Evolutionary conservation across 2,888 invertebrate genomes (phyloP).

Genomic region (Gonocerus acuteangulatus): DNA sequence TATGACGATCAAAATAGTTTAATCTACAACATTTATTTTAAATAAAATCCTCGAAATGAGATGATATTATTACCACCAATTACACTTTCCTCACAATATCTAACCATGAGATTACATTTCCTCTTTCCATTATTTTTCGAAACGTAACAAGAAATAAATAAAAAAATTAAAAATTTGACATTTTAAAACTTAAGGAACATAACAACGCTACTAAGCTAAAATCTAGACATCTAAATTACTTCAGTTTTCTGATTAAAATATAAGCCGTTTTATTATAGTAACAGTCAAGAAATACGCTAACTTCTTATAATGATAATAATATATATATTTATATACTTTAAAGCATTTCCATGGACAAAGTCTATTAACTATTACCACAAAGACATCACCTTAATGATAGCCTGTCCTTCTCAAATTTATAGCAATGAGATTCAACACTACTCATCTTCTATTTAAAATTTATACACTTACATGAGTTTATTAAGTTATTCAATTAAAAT

Average conservation of each 20-base stretch:
- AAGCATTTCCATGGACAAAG: slow-evolving; percentile 25
- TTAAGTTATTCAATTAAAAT: not conserved
- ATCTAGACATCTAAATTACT: slow-evolving; percentile 17
- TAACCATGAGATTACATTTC: not conserved
- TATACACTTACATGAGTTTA: slow-evolving; percentile 14
- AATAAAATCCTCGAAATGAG: too few species aligned
- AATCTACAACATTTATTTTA: too few species aligned
- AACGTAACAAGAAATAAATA: slow-evolving; percentile 15
- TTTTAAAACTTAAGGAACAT: slow-evolving; percentile 29
- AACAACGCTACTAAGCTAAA: slow-evolving; percentile 28
- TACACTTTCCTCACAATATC: not conserved
- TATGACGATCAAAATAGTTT: not conserved
- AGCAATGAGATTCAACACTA: slow-evolving; percentile 22
- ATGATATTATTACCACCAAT: not conserved
- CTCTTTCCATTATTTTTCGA: not conserved
- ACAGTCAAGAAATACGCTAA: slow-evolving; percentile 27
- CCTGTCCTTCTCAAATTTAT: not conserved
- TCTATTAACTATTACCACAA: slow-evolving; percentile 18
- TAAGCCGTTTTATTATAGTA: slow-evolving; percentile 19
- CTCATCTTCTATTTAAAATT: slow-evolving; percentile 21
- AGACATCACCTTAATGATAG: slow-evolving; percentile 3
- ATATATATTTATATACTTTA: slow-evolving; percentile 1
- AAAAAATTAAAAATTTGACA: slow-evolving; percentile 16
- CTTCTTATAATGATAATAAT: slow-evolving; percentile 18
- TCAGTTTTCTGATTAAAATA: slow-evolving; percentile 20